phyloP scores from a whole-genome alignment of 2,113 vertebrate genomes.

The Genyomyrus donnyi region DNA sequence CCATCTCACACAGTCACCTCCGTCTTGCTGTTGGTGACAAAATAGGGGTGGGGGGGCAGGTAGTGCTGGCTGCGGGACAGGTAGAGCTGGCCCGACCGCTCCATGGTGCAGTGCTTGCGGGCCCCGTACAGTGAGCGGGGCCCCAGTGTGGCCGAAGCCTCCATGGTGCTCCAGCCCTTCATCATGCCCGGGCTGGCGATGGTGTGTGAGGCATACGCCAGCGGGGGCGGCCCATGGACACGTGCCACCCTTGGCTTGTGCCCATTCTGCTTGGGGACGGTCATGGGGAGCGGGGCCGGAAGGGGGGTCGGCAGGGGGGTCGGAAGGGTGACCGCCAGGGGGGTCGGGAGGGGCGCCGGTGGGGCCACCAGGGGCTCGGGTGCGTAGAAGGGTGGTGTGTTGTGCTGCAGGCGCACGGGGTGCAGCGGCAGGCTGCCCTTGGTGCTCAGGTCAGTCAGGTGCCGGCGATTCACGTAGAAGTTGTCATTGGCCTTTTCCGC shows the following conservation, averaged over 20 bases:
- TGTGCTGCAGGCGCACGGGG: conserved; percentile 68
- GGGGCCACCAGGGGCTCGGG: conserved; percentile 51
- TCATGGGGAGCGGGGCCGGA: conserved; percentile 20
- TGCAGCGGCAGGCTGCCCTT: conserved; percentile 85
- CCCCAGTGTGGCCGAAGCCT: conserved; percentile 45
- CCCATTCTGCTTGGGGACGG: conserved; percentile 70
- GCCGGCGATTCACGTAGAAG: conserved; percentile 80
- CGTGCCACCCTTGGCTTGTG: conserved; percentile 69
- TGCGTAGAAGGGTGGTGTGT: conserved; percentile 74
- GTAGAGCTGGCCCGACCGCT: conserved; percentile 71
- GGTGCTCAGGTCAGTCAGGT: conserved; percentile 71
- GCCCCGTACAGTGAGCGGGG: conserved; percentile 67
- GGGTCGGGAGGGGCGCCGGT: not conserved
- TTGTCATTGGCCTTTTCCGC: conserved; percentile 86
- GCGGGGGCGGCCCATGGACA: conserved; percentile 58
- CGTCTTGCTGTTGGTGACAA: conserved; percentile 98
- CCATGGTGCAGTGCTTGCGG: conserved; percentile 72
- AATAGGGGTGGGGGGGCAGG: conserved; percentile 84
- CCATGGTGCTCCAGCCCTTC: conserved; percentile 76
- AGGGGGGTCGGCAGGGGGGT: not conserved
- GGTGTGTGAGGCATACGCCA: conserved; percentile 69
- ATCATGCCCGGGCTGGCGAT: conserved; percentile 34
- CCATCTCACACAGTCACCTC: conserved; percentile 88
- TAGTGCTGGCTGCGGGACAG: conserved; percentile 74
- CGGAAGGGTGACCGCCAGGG: not conserved